Percentiles rank a stretch among this genome's conserved stretches.
phyloP scores from a whole-genome alignment of 2,113 vertebrate species.

The Dicaeum eximium region DNA sequence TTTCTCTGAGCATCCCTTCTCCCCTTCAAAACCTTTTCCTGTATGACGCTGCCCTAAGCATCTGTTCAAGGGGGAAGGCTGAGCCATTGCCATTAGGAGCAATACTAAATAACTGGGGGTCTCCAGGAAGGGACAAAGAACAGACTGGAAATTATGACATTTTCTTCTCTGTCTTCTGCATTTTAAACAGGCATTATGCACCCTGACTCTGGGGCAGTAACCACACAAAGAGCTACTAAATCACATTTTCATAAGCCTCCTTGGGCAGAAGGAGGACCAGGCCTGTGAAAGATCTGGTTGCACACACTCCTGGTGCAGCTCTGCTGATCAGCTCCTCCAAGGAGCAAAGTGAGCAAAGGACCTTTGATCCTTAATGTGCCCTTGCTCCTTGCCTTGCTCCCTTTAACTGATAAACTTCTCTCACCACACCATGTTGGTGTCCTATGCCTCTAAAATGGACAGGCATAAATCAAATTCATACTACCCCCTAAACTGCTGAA shows the following conservation, averaged over 20 bases:
- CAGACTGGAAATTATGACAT: neutral
- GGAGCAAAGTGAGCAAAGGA: neutral
- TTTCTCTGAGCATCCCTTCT: neutral
- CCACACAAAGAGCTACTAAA: neutral
- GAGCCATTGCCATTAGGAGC: neutral
- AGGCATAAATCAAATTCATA: neutral
- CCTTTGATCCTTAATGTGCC: neutral
- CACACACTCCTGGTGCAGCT: fast-evolving
- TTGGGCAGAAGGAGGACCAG: neutral
- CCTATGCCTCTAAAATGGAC: neutral
- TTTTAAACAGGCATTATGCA: neutral
- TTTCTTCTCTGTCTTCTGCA: neutral
- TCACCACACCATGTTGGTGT: neutral
- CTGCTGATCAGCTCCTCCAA: neutral
- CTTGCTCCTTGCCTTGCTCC: neutral
- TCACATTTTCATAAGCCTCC: neutral
- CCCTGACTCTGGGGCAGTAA: neutral
- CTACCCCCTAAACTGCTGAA: neutral
- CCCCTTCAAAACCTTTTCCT: neutral
- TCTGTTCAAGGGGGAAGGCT: neutral
- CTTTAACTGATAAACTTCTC: neutral
- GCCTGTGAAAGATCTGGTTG: neutral
- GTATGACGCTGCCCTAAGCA: neutral
- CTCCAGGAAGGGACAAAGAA: neutral
- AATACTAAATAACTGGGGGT: neutral